These are phyloP conservation scores for Drosophila sulfurigaster DNA, from an alignment of 1,140 invertebrate species.

Conservation along the genomic window DNA sequence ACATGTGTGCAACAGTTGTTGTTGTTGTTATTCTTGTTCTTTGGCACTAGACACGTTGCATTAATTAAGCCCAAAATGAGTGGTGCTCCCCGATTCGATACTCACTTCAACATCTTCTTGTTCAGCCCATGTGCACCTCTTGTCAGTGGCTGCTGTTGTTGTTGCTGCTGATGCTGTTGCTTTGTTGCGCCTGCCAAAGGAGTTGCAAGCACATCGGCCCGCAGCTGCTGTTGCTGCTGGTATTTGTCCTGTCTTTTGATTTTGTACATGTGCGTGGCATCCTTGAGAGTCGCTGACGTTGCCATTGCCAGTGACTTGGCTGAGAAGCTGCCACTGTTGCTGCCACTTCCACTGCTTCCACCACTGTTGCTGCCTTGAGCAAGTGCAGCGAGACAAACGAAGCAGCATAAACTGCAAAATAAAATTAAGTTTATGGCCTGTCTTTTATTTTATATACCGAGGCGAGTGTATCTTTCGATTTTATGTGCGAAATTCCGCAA, in stretches of 20 bases:
- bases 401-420: slow-evolving; percentile 63
- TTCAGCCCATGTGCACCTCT: slow-evolving; percentile 74
- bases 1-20: slow-evolving; percentile 21
- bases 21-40: slow-evolving; percentile 46
- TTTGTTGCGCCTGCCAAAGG: slow-evolving; percentile 46
- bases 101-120: slow-evolving; percentile 80
- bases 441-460: slow-evolving; percentile 49
- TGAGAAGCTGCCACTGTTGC: slow-evolving; percentile 18
- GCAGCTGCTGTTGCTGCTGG: slow-evolving; percentile 27
- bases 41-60: slow-evolving; percentile 56
- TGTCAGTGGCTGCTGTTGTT: slow-evolving; percentile 46
- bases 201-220: slow-evolving; percentile 20
- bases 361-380: slow-evolving; percentile 32
- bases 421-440: slow-evolving; percentile 60
- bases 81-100: slow-evolving; percentile 35
- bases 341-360: slow-evolving; percentile 15
- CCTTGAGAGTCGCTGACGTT: slow-evolving; percentile 49
- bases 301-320: slow-evolving; percentile 12
- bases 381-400: slow-evolving; percentile 56
- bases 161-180: slow-evolving; percentile 44
- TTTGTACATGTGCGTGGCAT: slow-evolving; percentile 65
- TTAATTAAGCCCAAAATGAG: slow-evolving; percentile 78
- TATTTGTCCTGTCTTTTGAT: slow-evolving; percentile 68
- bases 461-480: slow-evolving; percentile 31
- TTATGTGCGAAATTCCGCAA: slow-evolving; percentile 72